Conservation (phyloP, 35 echinoderm and acorn worm genomes). For the Amphiura filiformis region DNA sequence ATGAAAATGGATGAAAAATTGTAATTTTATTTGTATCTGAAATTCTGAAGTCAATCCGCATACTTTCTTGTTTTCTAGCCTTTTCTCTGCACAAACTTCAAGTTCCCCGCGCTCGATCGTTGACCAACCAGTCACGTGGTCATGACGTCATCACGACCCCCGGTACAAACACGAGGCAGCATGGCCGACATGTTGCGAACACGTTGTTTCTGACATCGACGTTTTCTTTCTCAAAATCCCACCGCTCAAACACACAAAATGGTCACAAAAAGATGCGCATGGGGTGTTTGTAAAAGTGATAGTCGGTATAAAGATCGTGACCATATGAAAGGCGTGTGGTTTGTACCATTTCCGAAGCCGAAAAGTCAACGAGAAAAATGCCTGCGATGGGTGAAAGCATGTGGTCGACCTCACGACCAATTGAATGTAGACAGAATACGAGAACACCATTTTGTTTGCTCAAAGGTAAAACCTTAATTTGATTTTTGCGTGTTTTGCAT, state of each 20-base stretch:
- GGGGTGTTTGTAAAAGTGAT: slow-evolving; percentile 46
- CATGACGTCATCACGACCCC: background rate
- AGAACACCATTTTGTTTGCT: background rate
- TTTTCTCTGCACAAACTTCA: no score
- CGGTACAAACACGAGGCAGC: background rate
- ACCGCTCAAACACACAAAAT: background rate
- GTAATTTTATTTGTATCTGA: no score
- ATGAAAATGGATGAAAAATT: no score
- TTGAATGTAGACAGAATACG: background rate
- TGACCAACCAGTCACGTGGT: background rate
- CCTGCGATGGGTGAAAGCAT: slow-evolving; percentile 25
- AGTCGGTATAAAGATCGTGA: slow-evolving; percentile 25
- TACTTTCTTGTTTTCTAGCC: no score
- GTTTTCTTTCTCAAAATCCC: background rate
- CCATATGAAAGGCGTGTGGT: slow-evolving; percentile 38
- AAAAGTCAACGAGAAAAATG: slow-evolving; percentile 42
- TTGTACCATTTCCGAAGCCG: slow-evolving; percentile 51
- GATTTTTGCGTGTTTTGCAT: no score
- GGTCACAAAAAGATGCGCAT: slow-evolving; percentile 28
- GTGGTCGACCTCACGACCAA: slow-evolving; percentile 4
- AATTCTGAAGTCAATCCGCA: no score
- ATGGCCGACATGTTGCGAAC: background rate
- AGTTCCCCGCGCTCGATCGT: no score
- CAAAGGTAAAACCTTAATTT: background rate
- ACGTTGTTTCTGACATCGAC: background rate